These are phyloP conservation scores for Panopea generosa DNA, from an alignment of 2,888 invertebrate genomes.

Conservation along the genomic window DNA sequence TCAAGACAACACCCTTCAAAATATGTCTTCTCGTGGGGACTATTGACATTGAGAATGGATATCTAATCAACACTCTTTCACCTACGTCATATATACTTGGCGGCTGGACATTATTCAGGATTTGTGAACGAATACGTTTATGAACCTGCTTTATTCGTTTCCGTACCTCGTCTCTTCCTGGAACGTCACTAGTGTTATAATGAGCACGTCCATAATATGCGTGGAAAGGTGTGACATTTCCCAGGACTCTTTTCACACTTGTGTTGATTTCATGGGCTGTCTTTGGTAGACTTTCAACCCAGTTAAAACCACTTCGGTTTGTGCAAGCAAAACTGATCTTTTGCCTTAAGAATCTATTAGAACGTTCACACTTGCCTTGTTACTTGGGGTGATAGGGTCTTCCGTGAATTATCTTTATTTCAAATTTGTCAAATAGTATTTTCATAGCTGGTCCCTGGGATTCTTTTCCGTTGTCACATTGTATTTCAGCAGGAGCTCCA, in stretches of 20 bases:
- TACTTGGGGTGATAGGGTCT: conserved; percentile 27
- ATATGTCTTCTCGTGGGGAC: no score
- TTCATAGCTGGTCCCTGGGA: conserved; percentile 21
- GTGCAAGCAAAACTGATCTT: conserved; percentile 14
- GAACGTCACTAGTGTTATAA: neutral
- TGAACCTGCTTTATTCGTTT: conserved; percentile 4
- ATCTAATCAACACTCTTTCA: no score
- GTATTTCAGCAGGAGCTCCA: conserved; percentile 22
- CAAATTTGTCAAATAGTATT: conserved; percentile 7
- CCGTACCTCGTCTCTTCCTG: neutral
- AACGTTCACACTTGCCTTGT: no score
- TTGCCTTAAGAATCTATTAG: no score
- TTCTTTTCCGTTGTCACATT: conserved; percentile 34
- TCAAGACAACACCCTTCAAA: no score
- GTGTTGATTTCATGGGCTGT: conserved; percentile 24
- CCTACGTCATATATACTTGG: no score
- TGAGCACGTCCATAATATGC: conserved; percentile 14
- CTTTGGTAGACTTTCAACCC: conserved; percentile 1
- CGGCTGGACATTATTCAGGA: no score
- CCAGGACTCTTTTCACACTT: conserved; percentile 1
- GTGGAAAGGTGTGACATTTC: conserved; percentile 26
- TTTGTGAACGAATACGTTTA: conserved; percentile 5
- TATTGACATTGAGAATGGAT: no score
- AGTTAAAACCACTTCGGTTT: conserved; percentile 24
- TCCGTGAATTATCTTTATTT: conserved; percentile 25